Percentiles rank a stretch among this genome's conserved stretches.
phyloP scores from a whole-genome alignment of 2,888 invertebrate genomes.

The Eubasilissa splendida region DNA sequence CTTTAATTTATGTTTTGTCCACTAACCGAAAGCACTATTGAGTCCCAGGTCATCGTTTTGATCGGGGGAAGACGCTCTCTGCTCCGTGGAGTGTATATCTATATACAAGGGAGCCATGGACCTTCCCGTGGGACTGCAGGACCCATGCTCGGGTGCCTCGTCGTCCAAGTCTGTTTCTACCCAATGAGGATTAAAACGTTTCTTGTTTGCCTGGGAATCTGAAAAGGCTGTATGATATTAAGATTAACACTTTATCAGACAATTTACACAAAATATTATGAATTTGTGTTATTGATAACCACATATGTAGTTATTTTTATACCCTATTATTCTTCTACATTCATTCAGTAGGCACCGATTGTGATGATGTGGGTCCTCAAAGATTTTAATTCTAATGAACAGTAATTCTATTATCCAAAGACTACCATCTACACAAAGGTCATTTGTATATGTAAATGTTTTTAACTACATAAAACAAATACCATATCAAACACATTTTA shows the following conservation, averaged over 20 bases:
- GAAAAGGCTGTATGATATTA: neutral
- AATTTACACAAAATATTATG: too few relatives aligned
- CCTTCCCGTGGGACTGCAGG: constrained; percentile 60
- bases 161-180: constrained; percentile 92
- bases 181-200: constrained; percentile 82
- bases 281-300: too few relatives aligned
- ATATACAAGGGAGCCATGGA: constrained; percentile 79
- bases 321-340: too few relatives aligned
- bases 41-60: constrained; percentile 68
- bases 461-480: too few relatives aligned
- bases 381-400: too few relatives aligned
- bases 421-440: too few relatives aligned
- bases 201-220: constrained; percentile 65
- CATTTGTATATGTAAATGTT: too few relatives aligned
- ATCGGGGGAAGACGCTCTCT: constrained; percentile 62
- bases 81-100: constrained; percentile 68
- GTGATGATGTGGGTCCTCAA: too few relatives aligned
- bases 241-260: neutral
- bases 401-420: too few relatives aligned
- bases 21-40: constrained; percentile 59
- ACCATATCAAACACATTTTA: too few relatives aligned
- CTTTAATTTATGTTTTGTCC: neutral
- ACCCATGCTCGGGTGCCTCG: constrained; percentile 81
- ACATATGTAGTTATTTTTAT: too few relatives aligned
- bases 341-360: too few relatives aligned